Percentiles rank a stretch among this genome's conserved stretches.
Conservation (phyloP, 2,888 invertebrate species). For the Vanessa cardui region DNA sequence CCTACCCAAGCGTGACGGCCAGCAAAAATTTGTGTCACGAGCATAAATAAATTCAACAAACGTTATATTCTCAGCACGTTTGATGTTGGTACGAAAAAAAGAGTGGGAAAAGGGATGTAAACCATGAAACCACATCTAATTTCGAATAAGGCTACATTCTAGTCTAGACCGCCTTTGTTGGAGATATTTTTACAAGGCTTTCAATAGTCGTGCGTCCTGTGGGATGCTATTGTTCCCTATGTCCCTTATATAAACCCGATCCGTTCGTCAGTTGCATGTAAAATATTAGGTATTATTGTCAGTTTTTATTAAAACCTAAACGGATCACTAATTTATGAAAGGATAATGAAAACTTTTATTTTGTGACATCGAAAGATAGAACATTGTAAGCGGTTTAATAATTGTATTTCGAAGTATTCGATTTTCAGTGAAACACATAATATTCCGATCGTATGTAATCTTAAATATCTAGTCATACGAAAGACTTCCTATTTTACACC, state of each 20-base stretch:
- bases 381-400: no score
- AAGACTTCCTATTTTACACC: no score
- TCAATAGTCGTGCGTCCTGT: constrained; percentile 59
- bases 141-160: constrained; percentile 54
- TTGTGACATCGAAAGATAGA: not conserved
- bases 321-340: not conserved
- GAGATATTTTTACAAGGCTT: constrained; percentile 60
- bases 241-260: constrained; percentile 30
- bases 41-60: constrained; percentile 17
- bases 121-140: constrained; percentile 53
- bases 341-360: not conserved
- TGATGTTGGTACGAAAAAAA: constrained; percentile 16
- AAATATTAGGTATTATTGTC: constrained; percentile 19
- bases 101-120: constrained; percentile 25
- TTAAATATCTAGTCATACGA: no score
- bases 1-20: constrained; percentile 6
- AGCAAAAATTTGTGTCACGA: constrained; percentile 22
- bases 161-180: constrained; percentile 64
- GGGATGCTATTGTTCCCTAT: constrained; percentile 60
- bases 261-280: constrained; percentile 30
- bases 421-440: no score
- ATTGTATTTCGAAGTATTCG: no score
- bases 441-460: no score
- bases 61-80: constrained; percentile 11
- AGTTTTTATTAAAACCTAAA: constrained; percentile 13